Percentiles rank a stretch among this genome's conserved stretches.
phyloP scores from a whole-genome alignment of 2,797 vertebrate species.

The Pipistrellus kuhlii region DNA sequence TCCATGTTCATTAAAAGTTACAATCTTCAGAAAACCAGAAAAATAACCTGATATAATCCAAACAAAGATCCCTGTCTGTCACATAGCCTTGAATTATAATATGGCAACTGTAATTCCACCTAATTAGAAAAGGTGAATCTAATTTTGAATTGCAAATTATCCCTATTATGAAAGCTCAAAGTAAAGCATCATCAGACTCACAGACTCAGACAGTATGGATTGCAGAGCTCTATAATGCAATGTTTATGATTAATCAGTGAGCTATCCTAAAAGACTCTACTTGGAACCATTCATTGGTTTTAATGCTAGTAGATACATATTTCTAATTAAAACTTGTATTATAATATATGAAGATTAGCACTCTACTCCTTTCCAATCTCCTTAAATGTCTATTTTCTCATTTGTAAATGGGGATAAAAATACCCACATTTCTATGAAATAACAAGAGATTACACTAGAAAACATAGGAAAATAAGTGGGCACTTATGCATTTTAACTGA shows the following conservation, averaged over 20 bases:
- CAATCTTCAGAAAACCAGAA: conserved; percentile 40
- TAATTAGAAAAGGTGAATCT: conserved; percentile 83
- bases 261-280: background rate
- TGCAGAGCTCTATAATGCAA: conserved; percentile 52
- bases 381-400: background rate
- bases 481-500: background rate
- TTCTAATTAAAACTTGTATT: conserved; percentile 1
- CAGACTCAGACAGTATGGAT: conserved; percentile 58
- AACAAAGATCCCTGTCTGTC: conserved; percentile 76
- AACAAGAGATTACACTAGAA: background rate
- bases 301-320: background rate
- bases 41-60: conserved; percentile 76
- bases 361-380: background rate
- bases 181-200: conserved; percentile 66
- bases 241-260: conserved; percentile 62
- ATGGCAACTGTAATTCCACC: conserved; percentile 80
- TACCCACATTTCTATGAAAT: background rate
- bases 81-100: conserved; percentile 81
- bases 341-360: background rate
- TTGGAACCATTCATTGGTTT: conserved; percentile 3
- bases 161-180: conserved; percentile 76
- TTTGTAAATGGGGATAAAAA: background rate
- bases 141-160: conserved; percentile 83
- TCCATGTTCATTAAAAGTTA: conserved; percentile 50
- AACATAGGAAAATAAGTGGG: conserved; percentile 8